Evolutionary conservation across 1,140 invertebrate species (phyloP), one percentile per base, ranked within the genome.

Genomic region (Rhagoletis pomonella): DNA sequence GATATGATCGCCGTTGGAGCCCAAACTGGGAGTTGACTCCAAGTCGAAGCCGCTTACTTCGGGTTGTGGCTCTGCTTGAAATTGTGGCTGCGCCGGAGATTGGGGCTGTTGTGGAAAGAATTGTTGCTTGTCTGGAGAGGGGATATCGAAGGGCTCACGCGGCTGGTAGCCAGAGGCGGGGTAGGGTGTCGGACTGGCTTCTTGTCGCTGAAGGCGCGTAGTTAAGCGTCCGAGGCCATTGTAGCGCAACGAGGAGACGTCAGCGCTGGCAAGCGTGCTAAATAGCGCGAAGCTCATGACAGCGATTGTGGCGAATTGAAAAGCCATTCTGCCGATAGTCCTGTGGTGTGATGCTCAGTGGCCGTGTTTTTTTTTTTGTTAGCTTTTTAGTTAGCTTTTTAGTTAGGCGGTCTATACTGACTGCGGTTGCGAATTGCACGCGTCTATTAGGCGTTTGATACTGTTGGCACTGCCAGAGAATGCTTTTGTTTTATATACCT

Each of bases 111-210:
- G 14, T 6, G 84, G 64, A 14, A 88, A 86, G 3, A 55, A 7
- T 17, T 86, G 86, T 14, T 85, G 88, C 17, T 88, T 86, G 12
- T 87, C 87, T 14, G 73, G 73, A 4, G 73, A 17, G 39, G 90
- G 87, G 86, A 88, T 69, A 47, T 59, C 47, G 50, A 89, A 89
- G 47, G 88, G 85, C 58, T 77, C 73, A 85, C 42, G 39, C 62
- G 89, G 86, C 86, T 89, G 89, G 88, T 89, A 65, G 87, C 90
- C 87, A 67, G 87, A 44, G 4, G 67, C 73, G 59, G 88, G 86
- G 85, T 89, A 89, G 2, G 88, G 88, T 10, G 69, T 89, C 10
- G 87, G 87, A 14, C 58, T 4, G 9, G 50, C 6, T 69, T 87
- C 60, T 14, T 86, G 60, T 29, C 88, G 88, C 7, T 88, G 88